Evolutionary conservation across 2,797 vertebrate species (phyloP).

Genomic region (Aotus griseimembra): DNA sequence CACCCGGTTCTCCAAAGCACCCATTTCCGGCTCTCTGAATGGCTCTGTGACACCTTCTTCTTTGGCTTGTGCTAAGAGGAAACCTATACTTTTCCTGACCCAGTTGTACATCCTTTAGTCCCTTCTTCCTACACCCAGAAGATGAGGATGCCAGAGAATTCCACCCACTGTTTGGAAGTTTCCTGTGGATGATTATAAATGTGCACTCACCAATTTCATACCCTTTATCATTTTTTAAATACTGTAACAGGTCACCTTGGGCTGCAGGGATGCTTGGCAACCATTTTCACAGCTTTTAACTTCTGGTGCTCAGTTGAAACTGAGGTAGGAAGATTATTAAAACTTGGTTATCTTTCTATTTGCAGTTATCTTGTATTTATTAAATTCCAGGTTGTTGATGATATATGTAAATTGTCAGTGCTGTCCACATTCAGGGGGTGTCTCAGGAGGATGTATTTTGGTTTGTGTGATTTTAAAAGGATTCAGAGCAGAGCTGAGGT

Average conservation of each 20-base stretch:
- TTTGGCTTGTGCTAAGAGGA: neutral
- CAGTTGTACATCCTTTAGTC: fast-evolving
- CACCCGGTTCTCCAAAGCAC: neutral
- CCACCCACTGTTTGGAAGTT: fast-evolving
- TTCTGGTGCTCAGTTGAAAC: no score
- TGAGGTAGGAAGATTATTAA: neutral
- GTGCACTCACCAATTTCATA: fast-evolving
- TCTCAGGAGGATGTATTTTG: neutral
- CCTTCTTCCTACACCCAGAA: no score
- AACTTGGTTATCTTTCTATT: neutral
- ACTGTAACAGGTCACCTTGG: fast-evolving
- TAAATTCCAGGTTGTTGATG: neutral
- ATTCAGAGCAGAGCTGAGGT: neutral
- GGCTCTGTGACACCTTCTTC: fast-evolving
- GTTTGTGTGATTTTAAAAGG: neutral
- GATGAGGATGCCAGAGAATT: neutral
- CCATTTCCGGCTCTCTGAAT: fast-evolving
- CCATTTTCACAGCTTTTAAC: fast-evolving
- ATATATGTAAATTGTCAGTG: fast-evolving
- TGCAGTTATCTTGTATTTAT: neutral
- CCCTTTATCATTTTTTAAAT: fast-evolving
- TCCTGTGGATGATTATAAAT: neutral
- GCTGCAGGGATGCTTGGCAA: fast-evolving
- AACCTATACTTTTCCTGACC: fast-evolving
- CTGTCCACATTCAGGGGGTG: fast-evolving